Evolutionary conservation across 2,113 vertebrate genomes (phyloP), one percentile per base, ranked within the genome.

Genomic region (Zootoca vivipara): DNA sequence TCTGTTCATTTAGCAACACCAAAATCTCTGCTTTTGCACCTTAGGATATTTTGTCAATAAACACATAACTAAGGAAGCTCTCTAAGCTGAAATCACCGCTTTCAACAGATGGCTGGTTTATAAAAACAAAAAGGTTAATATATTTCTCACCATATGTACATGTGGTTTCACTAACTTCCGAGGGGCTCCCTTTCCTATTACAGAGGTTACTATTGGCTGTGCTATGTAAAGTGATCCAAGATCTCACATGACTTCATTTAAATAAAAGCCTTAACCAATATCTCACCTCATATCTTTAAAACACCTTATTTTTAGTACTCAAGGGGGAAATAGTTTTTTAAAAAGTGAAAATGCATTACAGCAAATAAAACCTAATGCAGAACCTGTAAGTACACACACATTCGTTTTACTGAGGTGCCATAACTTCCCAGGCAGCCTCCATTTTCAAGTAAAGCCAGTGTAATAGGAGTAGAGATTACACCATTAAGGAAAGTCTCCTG

Each of bases 161-260:
- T 74, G 93, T 90, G 94, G 94, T 91, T 93, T 87, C 38, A 87
- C 56, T 78, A 13, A 35, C 90, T 90, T 87, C 91, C 3, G 0
- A 15, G 72, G n/a, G 62, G 22, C 87, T 83, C 85, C 0, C 0
- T 10, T 75, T 70, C 88, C 67, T 24, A 8, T 79, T 81, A 78
- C 28, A 82, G 67, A 70, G 79, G 83, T 12, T 52, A 0, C 10
- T 52, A 52, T 52, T 52, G 46, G 46, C 46, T 52, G 46, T 52
- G 10, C 46, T 52, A 52, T 52, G 46, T 52, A 52, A 52, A 52
- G 46, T 52, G 46, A 52, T 52, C 46, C 46, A 10, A 52, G 46
- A 89, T 70, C 78, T 85, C 81, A 67, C 78, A 74, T 30, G 77
- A 46, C 64, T 89, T 87, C 0, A 4, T 82, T 93, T 87, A 70